A percentile compares a stretch with the other conserved stretches of the same genome.
phyloP scores from a whole-genome alignment of 64 coral and sea anemone genomes.

The Montipora sp. region DNA sequence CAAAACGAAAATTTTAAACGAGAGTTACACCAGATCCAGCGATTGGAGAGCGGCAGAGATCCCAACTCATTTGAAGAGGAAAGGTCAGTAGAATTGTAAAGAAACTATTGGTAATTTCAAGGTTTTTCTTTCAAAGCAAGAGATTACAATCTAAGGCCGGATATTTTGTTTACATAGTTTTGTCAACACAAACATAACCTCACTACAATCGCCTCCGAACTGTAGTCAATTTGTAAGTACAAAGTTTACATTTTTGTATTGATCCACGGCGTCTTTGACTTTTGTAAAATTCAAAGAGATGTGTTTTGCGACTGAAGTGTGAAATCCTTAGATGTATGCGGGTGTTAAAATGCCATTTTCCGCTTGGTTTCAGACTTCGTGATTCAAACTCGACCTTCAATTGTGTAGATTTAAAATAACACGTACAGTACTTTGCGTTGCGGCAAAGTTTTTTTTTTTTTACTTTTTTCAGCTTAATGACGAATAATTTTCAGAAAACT shows the following conservation, averaged over 20 bases:
- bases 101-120: conserved; percentile 19
- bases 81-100: conserved; percentile 51
- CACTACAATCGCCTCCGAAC: neutral
- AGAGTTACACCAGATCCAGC: conserved; percentile 65
- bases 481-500: conserved; percentile 4
- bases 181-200: conserved; percentile 10
- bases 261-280: neutral
- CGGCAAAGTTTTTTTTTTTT: no score
- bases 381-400: no score
- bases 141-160: neutral
- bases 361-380: neutral
- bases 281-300: neutral
- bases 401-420: no score
- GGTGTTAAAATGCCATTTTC: neutral
- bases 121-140: conserved; percentile 3
- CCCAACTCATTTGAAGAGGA: conserved; percentile 38
- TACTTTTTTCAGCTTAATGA: no score
- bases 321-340: neutral
- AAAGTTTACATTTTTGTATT: conserved; percentile 32
- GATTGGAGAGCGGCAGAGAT: conserved; percentile 75
- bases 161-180: conserved; percentile 37
- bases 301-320: neutral
- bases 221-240: conserved; percentile 1
- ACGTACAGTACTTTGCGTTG: no score
- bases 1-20: conserved; percentile 70